These are phyloP conservation scores for Acanthopagrus latus DNA, from an alignment of 2,797 vertebrate species.

Conservation along the genomic window DNA sequence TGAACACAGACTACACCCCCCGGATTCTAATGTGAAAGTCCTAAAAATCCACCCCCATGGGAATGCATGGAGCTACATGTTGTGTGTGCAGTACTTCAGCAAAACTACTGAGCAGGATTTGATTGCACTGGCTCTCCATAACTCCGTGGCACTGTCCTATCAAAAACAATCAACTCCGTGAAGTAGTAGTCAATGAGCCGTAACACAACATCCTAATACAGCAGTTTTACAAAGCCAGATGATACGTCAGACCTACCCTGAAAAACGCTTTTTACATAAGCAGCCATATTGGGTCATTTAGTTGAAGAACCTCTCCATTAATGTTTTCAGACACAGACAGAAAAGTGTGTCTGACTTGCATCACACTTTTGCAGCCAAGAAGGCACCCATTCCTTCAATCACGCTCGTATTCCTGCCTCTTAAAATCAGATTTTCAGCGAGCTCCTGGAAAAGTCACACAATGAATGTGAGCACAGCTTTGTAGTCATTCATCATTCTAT, in stretches of 20 bases:
- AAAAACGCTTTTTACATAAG: neutral
- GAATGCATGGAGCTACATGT: slow-evolving; percentile 4
- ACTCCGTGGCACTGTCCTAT: neutral
- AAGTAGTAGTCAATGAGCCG: neutral
- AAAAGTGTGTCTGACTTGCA: too few relatives aligned
- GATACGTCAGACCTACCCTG: neutral
- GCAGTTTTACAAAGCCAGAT: neutral
- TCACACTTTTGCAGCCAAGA: too few relatives aligned
- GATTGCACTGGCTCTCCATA: neutral
- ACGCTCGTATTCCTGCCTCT: too few relatives aligned
- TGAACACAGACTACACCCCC: slow-evolving; percentile 24
- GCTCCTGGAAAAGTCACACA: too few relatives aligned
- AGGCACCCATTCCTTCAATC: too few relatives aligned
- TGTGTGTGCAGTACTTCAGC: slow-evolving; percentile 7
- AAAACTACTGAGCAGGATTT: neutral
- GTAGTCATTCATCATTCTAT: too few relatives aligned
- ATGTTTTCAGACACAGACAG: too few relatives aligned
- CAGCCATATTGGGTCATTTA: neutral
- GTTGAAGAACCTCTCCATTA: too few relatives aligned
- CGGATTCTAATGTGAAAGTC: slow-evolving; percentile 31
- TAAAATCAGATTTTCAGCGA: too few relatives aligned
- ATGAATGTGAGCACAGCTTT: too few relatives aligned
- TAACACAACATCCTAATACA: neutral
- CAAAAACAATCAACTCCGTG: neutral
- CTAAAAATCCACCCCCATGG: slow-evolving; percentile 25